phyloP scores from a whole-genome alignment of 1,140 invertebrate species.

The Drosophila novamexicana region DNA sequence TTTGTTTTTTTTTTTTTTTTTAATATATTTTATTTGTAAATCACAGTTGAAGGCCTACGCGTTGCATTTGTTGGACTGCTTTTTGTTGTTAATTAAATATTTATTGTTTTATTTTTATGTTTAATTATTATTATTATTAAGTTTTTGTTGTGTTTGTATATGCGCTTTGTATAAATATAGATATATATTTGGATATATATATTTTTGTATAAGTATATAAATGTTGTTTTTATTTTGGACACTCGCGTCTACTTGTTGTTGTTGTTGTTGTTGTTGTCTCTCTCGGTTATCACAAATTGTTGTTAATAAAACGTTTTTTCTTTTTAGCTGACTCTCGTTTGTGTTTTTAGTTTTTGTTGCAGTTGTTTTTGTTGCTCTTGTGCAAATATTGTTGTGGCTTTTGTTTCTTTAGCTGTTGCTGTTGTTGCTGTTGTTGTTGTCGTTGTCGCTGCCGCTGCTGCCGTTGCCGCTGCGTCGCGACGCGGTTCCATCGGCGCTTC shows the following conservation, averaged over 20 bases:
- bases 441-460: conserved; percentile 45
- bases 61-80: conserved; percentile 73
- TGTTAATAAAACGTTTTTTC: conserved; percentile 52
- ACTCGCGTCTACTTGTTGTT: conserved; percentile 36
- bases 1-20: conserved; percentile 29
- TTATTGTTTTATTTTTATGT: conserved; percentile 22
- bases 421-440: conserved; percentile 13
- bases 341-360: conserved; percentile 21
- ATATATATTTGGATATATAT: conserved; percentile 21
- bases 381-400: conserved; percentile 18
- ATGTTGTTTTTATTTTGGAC: conserved; percentile 31
- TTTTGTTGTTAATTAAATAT: conserved; percentile 40
- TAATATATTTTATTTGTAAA: conserved; percentile 52
- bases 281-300: conserved; percentile 54
- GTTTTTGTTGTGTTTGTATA: conserved; percentile 41
- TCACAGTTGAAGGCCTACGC: conserved; percentile 84
- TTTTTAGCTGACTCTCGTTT: conserved; percentile 37
- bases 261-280: conserved; percentile 37
- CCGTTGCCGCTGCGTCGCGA: conserved; percentile 51
- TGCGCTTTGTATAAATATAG: conserved; percentile 41
- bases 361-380: neutral
- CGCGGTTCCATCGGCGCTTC: conserved; percentile 55
- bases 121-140: conserved; percentile 30
- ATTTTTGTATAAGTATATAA: conserved; percentile 25
- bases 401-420: conserved; percentile 23